Evolutionary conservation across 2,797 vertebrate species (phyloP), one percentile per base, ranked within the genome.

Genomic region (Labroides dimidiatus): DNA sequence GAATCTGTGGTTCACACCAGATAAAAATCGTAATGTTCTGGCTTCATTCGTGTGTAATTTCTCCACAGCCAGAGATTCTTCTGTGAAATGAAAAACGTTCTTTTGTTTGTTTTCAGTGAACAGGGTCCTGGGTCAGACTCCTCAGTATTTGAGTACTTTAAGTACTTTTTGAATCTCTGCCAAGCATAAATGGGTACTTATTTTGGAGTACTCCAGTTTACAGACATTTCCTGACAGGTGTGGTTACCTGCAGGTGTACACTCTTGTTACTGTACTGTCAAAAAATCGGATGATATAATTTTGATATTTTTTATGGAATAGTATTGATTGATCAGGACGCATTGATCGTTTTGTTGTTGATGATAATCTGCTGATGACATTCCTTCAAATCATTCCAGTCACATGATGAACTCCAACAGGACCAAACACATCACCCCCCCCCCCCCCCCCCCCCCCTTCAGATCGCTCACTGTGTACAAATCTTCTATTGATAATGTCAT

Each of bases 381-480:
- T 77, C 58, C 67, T 71, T 49, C 16, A 53, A 77, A 84, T 68
- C 58, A 62, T 80, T 80, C 67, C 79, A 67, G 37, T 42, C 39
- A 17, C 13, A 19, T 30, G 13, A 27, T 15, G 23, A 59, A 63
- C 47, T 48, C 19, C 23, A 36, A 33, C 15, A 47, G 73, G 82
- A 80, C 84, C 82, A 83, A 84, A 77, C 63, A 3, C 65, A 39
- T 72, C 78, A 62, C 69, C 73, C 67, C 71, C 64, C 75, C 59
- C 66, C 69, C 69, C 69, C 73, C 67, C 71, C 64, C 75, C 59
- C 66, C 69, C 69, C 49, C 39, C 65, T 83, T 81, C 80, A 50
- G 86, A 90, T 90, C 89, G 86, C 84, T 93, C 92, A 91, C 89
- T 91, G 87, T 93, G 93, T 93, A 90, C 78, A 91, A 80, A 83